Conservation (phyloP, 2,113 vertebrate genomes). For the Lipophrys pholis region DNA sequence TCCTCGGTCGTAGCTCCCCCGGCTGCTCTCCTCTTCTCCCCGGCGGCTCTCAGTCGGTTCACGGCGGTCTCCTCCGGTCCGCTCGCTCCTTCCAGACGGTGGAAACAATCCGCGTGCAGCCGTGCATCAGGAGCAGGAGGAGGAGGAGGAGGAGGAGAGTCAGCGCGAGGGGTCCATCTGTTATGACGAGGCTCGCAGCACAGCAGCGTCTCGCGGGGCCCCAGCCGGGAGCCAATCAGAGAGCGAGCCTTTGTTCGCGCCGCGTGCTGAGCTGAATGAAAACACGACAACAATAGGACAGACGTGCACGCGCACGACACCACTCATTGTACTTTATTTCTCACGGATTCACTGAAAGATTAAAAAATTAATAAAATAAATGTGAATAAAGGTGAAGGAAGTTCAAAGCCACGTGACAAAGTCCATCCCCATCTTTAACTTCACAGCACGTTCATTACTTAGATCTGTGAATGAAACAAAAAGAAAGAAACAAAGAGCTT, state of each 20-base stretch:
- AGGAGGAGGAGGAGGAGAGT: slow-evolving; percentile 32
- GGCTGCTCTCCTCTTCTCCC: neutral
- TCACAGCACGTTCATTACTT: no score
- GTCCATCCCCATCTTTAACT: no score
- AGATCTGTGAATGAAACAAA: no score
- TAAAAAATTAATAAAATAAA: no score
- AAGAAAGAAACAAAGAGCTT: no score
- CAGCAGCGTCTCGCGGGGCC: slow-evolving; percentile 17
- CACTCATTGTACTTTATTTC: no score
- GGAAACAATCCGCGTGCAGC: slow-evolving; percentile 63
- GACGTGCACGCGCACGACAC: slow-evolving; percentile 19
- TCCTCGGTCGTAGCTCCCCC: slow-evolving; percentile 16
- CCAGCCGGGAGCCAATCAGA: slow-evolving; percentile 70
- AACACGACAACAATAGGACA: slow-evolving; percentile 63
- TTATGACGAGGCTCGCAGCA: slow-evolving; percentile 53
- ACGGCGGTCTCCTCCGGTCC: neutral
- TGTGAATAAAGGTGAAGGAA: no score
- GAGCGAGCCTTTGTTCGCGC: slow-evolving; percentile 72
- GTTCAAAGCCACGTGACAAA: no score
- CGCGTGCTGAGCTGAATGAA: slow-evolving; percentile 63
- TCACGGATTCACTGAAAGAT: no score
- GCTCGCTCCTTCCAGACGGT: slow-evolving; percentile 24
- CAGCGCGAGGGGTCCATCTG: slow-evolving; percentile 69
- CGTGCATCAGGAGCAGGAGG: slow-evolving; percentile 8
- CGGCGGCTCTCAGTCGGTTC: neutral